Base-by-base conservation (phyloP, 2,797 vertebrate genomes). In the Mallotus villosus region DNA sequence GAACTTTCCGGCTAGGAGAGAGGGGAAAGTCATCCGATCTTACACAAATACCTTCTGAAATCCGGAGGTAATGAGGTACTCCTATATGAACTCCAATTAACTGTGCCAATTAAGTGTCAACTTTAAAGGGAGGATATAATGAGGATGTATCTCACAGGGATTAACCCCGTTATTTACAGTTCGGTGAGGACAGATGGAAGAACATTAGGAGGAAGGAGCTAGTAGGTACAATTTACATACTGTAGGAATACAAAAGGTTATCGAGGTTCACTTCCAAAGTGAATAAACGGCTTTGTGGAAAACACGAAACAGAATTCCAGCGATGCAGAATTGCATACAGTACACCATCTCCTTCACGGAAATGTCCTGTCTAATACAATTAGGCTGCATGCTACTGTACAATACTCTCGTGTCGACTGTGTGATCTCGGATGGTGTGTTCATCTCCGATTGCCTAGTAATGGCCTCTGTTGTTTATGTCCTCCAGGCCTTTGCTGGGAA, bases 401-500 rank as follows among this genome's bases (percentile, higher is more conserved):
- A 14, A 14, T n/a, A 7, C 5, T 22, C 32, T 22, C 4, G 2
- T 67, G 16, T 9, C 1, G 17, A 27, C 24, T 67, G 46, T n/a
- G 24, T 5, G 49, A 51, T 51, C 12, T 51, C 7, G 1, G 19
- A 22, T 60, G 22, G 21, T 60, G 21, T 12, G 58, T 60, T 12
- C 25, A 21, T 25, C 16, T 55, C 4, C 5, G 22, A 14, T 34
- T 46, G 41, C 41, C 11, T 11, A 12, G 11, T 46, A 46, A 46
- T 46, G 12, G 9, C 12, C 12, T 46, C 41, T 46, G 6, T 16
- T 22, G 11, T 55, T 11, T 24, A 7, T 63, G 19, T 76, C 8
- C 37, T 85, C 4, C 71, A 99, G 97, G 95, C 92, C 8, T 96
- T 99, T 87, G 87, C 93, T 77, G 97, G 96, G 57, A 98, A 98